phyloP scores from a whole-genome alignment of 2,797 vertebrate genomes.

The Aldrovandia affinis region DNA sequence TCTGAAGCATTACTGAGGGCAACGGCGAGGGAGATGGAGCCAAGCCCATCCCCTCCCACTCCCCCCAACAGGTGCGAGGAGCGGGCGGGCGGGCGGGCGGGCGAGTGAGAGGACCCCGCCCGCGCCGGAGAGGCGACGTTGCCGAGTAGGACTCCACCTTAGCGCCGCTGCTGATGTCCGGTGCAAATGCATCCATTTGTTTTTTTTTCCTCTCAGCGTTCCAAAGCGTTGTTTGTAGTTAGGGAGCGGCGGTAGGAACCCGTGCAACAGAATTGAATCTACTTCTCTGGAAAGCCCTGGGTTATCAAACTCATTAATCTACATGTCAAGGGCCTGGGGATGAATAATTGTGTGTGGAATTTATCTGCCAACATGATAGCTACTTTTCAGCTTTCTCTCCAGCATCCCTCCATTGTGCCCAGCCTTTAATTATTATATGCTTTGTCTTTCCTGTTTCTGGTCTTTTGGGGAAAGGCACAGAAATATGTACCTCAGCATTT shows the following conservation, averaged over 20 bases:
- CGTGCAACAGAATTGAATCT: conserved; percentile 81
- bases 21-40: neutral
- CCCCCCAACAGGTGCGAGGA: neutral
- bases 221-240: conserved; percentile 73
- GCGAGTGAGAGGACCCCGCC: neutral
- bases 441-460: conserved; percentile 85
- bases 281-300: conserved; percentile 88
- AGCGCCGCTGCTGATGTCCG: conserved; percentile 68
- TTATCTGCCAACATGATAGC: conserved; percentile 98
- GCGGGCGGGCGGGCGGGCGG: too few relatives aligned
- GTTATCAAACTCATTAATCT: conserved; percentile 99
- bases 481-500: conserved; percentile 77
- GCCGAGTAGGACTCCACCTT: conserved; percentile 67
- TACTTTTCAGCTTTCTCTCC: conserved; percentile 84
- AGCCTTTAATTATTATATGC: conserved; percentile 89
- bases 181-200: conserved; percentile 70
- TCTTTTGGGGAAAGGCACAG: conserved; percentile 72
- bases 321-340: conserved; percentile 93
- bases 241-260: conserved; percentile 54
- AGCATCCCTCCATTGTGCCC: conserved; percentile 77
- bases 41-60: conserved; percentile 51
- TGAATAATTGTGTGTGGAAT: conserved; percentile 99
- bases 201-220: conserved; percentile 62
- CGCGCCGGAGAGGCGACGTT: conserved; percentile 57
- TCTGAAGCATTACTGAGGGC: conserved; percentile 26